Evolutionary conservation across 53 echinoderm and acorn worm genomes (phyloP).

Genomic region (Holothuria scabra): DNA sequence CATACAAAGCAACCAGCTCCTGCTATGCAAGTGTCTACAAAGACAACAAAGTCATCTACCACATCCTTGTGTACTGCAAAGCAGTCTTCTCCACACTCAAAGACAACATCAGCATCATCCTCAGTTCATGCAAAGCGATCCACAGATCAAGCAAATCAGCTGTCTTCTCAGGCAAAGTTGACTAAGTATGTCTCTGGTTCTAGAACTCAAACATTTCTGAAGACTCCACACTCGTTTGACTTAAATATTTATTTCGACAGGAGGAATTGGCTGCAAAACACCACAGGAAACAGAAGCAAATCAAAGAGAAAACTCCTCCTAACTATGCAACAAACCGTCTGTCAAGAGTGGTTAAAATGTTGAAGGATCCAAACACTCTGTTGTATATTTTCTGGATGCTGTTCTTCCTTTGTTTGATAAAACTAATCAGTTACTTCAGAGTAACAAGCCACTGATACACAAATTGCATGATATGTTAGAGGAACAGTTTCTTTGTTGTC

Average conservation of each 20-base stretch:
- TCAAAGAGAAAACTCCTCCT: background rate
- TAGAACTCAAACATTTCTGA: background rate
- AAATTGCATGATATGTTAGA: slow-evolving; percentile 35
- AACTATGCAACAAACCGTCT: background rate
- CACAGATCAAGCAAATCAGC: no score
- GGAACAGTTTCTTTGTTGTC: slow-evolving; percentile 52
- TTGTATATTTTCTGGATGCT: slow-evolving; percentile 18
- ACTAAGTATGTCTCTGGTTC: background rate
- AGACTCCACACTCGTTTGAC: background rate
- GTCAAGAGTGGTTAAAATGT: background rate
- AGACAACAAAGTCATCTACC: no score
- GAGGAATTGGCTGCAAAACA: background rate
- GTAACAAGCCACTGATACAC: slow-evolving; percentile 57
- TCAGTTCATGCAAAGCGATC: no score
- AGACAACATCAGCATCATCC: no score
- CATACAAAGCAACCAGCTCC: no score
- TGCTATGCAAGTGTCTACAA: no score
- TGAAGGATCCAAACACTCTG: background rate
- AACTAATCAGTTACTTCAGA: slow-evolving; percentile 52
- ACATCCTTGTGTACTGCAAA: no score
- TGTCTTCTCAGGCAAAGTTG: no score
- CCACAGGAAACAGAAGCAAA: background rate
- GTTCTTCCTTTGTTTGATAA: slow-evolving; percentile 53
- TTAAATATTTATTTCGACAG: background rate
- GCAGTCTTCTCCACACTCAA: no score